These are phyloP conservation scores for Zaprionus ghesquierei DNA, from an alignment of 1,140 invertebrate species.

Conservation along the genomic window DNA sequence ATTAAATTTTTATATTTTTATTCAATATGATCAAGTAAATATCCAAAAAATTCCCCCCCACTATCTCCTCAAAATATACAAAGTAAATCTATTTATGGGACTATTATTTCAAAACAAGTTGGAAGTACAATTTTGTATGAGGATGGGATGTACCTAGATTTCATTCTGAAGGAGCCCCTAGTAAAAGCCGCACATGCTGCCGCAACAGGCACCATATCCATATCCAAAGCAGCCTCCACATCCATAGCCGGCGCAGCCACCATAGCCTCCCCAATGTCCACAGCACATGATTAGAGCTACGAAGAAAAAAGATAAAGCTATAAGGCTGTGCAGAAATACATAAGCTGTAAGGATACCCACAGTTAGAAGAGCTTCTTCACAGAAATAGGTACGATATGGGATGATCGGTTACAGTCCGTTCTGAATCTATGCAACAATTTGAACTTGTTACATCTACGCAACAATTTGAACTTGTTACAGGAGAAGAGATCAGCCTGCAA, in stretches of 20 bases:
- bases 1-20: background rate
- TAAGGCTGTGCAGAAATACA: background rate
- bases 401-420: background rate
- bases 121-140: background rate
- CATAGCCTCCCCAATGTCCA: conserved; percentile 4
- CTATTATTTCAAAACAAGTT: too few relatives aligned
- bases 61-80: too few relatives aligned
- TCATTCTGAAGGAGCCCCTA: conserved; percentile 5
- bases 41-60: too few relatives aligned
- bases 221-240: background rate
- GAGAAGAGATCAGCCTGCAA: background rate
- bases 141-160: background rate
- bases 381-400: conserved; percentile 5
- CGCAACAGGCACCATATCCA: background rate
- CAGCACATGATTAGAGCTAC: background rate
- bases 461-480: background rate
- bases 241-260: conserved; percentile 2
- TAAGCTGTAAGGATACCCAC: background rate
- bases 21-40: too few relatives aligned
- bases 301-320: background rate
- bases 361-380: background rate
- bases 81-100: too few relatives aligned
- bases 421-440: background rate
- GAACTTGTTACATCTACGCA: background rate
- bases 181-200: background rate